Evolutionary conservation across 2,888 invertebrate genomes (phyloP), one percentile per base, ranked within the genome.

Genomic region (Chloroclysta siterata): DNA sequence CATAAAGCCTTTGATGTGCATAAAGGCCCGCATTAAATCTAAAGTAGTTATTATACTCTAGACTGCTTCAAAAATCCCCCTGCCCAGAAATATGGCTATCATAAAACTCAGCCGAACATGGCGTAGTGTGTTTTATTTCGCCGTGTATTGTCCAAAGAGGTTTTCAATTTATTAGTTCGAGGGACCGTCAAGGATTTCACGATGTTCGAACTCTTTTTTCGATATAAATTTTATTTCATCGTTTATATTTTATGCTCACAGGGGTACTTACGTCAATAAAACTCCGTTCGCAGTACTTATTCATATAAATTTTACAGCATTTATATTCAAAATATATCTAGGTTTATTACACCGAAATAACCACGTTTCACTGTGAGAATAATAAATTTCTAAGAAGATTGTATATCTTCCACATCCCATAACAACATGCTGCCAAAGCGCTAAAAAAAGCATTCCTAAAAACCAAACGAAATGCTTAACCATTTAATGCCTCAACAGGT

Each of bases 91-190:
- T 82, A 81, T 75, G 65, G 70, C 80, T 70, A 77, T 75, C 79
- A 76, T 89, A 89, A 89, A 87, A 77, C 63, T 39, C 29, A 56
- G 57, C 59, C 63, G 68, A 69, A 73, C 72, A 71, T 50, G 73
- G 53, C 58, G 71, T 66, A 63, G 46, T 41, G 44, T 57, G 60
- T 65, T 64, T 77, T 77, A 75, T 75, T 74, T 76, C 71, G 66
- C 60, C 36, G 56, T 68, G 66, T 39, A 77, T 77, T 75, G 74
- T 75, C 69, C 74, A 73, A 75, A 63, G 71, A 65, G 57, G 72
- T 75, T 76, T 78, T 74, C 72, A 77, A 77, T 81, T 82, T 81
- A 81, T 80, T 76, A 73, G 76, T 70, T 65, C 67, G 57, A 29
- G 59, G 63, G 56, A 61, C 62, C 69, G 57, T 71, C 70, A 65